Evolutionary conservation across 2,797 vertebrate genomes (phyloP), one percentile per base, ranked within the genome.

Genomic region (Luscinia luscinia): DNA sequence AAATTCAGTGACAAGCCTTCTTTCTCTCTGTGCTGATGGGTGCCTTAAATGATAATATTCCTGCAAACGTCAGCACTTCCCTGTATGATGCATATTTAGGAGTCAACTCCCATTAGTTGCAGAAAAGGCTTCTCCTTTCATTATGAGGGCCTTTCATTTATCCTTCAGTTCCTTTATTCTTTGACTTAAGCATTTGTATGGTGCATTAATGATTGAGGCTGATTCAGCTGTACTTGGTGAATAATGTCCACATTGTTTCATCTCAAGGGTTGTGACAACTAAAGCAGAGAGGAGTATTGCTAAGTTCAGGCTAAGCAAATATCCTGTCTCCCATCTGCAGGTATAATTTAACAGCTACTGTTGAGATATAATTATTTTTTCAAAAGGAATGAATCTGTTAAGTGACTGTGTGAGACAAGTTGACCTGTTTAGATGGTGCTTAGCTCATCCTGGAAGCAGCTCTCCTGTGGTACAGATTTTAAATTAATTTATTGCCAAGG

Each of bases 121-220:
- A 85, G 89, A 89, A 88, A 91, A 91, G 72, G 63, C 61, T 92
- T 84, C 90, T 93, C 87, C 95, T 84, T 90, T 90, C 80, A 80
- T 89, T 88, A 69, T 49, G 48, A 85, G 63, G 52, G 64, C 93
- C 91, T 93, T 95, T 90, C 89, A 91, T 87, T 94, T 94, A 88
- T 90, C 88, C 86, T 94, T 96, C 91, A 89, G 17, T 74, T 94
- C 79, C 76, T 92, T 89, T 92, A 90, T 89, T 86, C 91, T 90
- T 80, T 77, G 78, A 70, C 82, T 95, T 86, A 86, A 91, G 81
- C 43, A 45, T 84, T 78, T 89, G 73, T 82, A 32, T 78, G 76
- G 43, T 84, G 76, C 79, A 69, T 95, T 95, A 95, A 87, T 89
- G 93, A 87, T 30, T 48, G 91, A 95, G 86, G 86, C 91, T 91